Conservation (phyloP, 2,888 invertebrate species). For the Trachelus tabidus region DNA sequence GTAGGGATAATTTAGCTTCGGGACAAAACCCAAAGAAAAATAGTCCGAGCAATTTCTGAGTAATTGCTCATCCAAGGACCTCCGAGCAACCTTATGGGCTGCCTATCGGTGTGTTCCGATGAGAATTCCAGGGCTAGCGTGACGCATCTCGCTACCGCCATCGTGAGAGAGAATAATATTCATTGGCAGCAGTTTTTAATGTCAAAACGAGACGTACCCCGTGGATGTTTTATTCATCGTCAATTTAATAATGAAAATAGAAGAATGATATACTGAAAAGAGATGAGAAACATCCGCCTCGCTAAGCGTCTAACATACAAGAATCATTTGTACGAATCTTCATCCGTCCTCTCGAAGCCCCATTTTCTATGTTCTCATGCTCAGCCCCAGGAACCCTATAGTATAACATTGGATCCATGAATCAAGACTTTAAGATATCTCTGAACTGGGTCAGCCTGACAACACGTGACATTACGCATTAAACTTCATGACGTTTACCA, state of each 20-base stretch:
- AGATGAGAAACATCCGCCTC: neutral
- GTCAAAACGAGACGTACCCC: constrained; percentile 4
- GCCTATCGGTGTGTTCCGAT: neutral
- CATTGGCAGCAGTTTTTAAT: constrained; percentile 20
- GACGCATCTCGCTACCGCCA: constrained; percentile 23
- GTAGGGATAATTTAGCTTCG: constrained; percentile 39
- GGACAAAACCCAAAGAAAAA: constrained; percentile 35
- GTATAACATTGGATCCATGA: neutral
- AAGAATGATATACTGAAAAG: neutral
- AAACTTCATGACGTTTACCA: constrained; percentile 49
- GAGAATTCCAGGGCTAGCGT: constrained; percentile 18
- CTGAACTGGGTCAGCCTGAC: constrained; percentile 59
- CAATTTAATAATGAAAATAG: constrained; percentile 13
- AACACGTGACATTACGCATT: constrained; percentile 55
- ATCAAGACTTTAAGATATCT: constrained; percentile 39
- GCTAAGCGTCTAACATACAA: neutral
- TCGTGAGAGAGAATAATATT: constrained; percentile 35
- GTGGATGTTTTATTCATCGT: constrained; percentile 29
- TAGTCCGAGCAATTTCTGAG: constrained; percentile 41
- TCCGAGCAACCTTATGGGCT: constrained; percentile 4
- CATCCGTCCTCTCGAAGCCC: neutral
- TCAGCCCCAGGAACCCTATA: neutral
- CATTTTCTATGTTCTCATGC: neutral
- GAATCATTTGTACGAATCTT: neutral
- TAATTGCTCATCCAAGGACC: constrained; percentile 30